A percentile compares a stretch with the other conserved stretches of the same genome.
phyloP scores from a whole-genome alignment of 2,797 vertebrate genomes.

The Enteromius radiatus region DNA sequence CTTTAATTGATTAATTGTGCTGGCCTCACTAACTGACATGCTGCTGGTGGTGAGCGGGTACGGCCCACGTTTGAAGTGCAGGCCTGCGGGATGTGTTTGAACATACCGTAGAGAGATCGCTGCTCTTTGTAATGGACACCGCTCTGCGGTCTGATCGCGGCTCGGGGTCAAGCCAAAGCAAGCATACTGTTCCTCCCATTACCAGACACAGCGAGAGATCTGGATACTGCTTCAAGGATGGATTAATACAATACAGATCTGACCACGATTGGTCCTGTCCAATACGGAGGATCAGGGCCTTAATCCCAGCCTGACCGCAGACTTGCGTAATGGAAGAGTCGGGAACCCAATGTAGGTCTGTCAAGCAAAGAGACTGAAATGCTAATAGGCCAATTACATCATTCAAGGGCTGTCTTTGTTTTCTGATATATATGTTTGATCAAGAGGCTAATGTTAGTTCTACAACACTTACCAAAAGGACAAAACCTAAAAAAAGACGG shows the following conservation, averaged over 20 bases:
- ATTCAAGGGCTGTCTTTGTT: slow-evolving; percentile 35
- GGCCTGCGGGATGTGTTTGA: slow-evolving; percentile 72
- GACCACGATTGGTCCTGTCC: slow-evolving; percentile 68
- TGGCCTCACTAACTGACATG: slow-evolving; percentile 78
- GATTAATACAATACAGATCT: slow-evolving; percentile 77
- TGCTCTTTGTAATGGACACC: slow-evolving; percentile 78
- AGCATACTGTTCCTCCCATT: slow-evolving; percentile 60
- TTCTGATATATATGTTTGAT: slow-evolving; percentile 18
- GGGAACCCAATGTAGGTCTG: slow-evolving; percentile 37
- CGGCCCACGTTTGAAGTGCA: slow-evolving; percentile 73
- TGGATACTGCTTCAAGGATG: slow-evolving; percentile 71
- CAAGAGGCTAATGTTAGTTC: slow-evolving; percentile 25
- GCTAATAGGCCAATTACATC: slow-evolving; percentile 42
- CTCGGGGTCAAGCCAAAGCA: slow-evolving; percentile 64
- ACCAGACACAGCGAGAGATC: slow-evolving; percentile 60
- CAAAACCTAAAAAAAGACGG: slow-evolving; percentile 18
- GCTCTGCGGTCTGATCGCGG: slow-evolving; percentile 71
- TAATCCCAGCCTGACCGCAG: slow-evolving; percentile 38
- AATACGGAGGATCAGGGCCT: slow-evolving; percentile 68
- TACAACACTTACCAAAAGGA: slow-evolving; percentile 41
- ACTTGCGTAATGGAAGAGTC: slow-evolving; percentile 40
- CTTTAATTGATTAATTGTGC: slow-evolving; percentile 79
- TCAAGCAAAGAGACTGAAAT: slow-evolving; percentile 27
- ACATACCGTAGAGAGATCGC: slow-evolving; percentile 68
- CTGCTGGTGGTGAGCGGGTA: slow-evolving; percentile 75